Evolutionary conservation across 2,797 vertebrate genomes (phyloP).

Genomic region (Argya squamiceps): DNA sequence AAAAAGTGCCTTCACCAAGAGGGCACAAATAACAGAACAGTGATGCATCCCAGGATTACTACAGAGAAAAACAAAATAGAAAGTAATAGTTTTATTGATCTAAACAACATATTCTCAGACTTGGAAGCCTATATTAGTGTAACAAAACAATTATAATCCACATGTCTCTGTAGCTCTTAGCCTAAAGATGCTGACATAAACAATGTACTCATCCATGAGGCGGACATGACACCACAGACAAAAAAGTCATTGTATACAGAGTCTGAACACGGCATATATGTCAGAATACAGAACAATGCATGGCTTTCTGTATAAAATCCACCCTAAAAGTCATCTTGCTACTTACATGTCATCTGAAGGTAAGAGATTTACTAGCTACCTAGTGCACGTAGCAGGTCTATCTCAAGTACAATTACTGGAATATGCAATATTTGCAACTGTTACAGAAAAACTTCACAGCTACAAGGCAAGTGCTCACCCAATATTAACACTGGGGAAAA

Average conservation of each 20-base stretch:
- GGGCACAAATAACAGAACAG: not conserved
- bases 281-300: constrained; percentile 40
- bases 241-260: constrained; percentile 13
- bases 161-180: not conserved
- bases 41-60: not conserved
- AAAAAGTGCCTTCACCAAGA: not conserved
- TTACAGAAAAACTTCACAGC: not conserved
- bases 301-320: constrained; percentile 14
- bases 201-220: not conserved
- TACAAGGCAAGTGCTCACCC: not conserved
- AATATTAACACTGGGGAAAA: not conserved
- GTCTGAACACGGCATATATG: not conserved
- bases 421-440: not conserved
- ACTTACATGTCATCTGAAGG: not conserved
- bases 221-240: constrained; percentile 1
- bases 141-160: not conserved
- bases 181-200: constrained; percentile 14
- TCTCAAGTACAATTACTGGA: not conserved
- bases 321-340: not conserved
- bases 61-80: not conserved
- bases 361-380: not conserved
- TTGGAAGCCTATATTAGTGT: not conserved
- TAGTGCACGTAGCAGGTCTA: not conserved
- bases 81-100: not conserved
- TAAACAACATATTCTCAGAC: not conserved